Evolutionary conservation across 2,888 invertebrate genomes (phyloP).

Genomic region (Auanema sp.): DNA sequence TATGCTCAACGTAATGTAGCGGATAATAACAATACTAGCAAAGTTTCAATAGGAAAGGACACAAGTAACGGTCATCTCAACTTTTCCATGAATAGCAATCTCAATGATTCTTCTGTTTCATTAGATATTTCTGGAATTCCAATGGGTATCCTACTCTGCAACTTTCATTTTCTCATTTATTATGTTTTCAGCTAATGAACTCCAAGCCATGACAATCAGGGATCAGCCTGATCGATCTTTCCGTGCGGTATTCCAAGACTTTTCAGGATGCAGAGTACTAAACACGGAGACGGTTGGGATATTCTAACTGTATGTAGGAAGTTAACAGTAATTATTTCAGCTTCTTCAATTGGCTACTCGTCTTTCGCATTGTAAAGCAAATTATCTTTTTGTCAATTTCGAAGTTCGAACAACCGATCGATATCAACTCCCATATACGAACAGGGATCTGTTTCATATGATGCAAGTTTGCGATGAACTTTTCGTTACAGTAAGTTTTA

Average conservation of each 20-base stretch:
- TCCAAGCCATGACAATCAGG: slow-evolving; percentile 51
- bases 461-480: slow-evolving; percentile 56
- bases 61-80: too few relatives aligned
- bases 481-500: slow-evolving; percentile 40
- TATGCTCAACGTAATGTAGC: too few relatives aligned
- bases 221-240: slow-evolving; percentile 70
- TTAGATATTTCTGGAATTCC: too few relatives aligned
- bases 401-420: slow-evolving; percentile 59
- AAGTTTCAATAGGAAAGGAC: too few relatives aligned
- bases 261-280: slow-evolving; percentile 64
- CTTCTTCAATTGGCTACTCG: slow-evolving; percentile 48
- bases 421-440: slow-evolving; percentile 57
- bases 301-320: neutral
- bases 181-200: slow-evolving; percentile 30
- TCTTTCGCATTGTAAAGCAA: slow-evolving; percentile 55
- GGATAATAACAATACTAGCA: too few relatives aligned
- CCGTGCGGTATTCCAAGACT: slow-evolving; percentile 72
- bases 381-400: slow-evolving; percentile 57
- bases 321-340: slow-evolving; percentile 22
- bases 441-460: slow-evolving; percentile 58
- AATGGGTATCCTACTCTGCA: too few relatives aligned
- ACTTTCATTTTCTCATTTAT: too few relatives aligned
- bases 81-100: too few relatives aligned
- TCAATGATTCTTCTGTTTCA: too few relatives aligned
- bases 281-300: slow-evolving; percentile 48